Conservation (phyloP, 2,888 invertebrate species). For the Plagodis dolabraria region DNA sequence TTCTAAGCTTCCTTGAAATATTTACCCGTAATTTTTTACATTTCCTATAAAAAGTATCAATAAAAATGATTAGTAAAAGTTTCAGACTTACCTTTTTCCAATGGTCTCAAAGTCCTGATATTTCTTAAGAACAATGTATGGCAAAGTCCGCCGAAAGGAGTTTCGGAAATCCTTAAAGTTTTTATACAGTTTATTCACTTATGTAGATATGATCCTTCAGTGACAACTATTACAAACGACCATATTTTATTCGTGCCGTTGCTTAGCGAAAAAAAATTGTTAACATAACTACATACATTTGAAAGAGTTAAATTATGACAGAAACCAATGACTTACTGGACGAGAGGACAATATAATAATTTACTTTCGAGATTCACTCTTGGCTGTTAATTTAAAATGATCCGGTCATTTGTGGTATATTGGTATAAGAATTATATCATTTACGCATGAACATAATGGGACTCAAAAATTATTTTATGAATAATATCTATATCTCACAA, state of each 20-base stretch:
- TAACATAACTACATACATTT: background rate
- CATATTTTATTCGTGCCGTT: conserved; percentile 12
- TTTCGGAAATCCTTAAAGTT: conserved; percentile 48
- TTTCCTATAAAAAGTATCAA: too few species aligned
- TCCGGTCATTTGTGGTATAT: too few species aligned
- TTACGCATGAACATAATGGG: too few species aligned
- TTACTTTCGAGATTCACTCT: too few species aligned
- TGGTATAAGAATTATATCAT: too few species aligned
- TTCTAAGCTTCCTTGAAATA: too few species aligned
- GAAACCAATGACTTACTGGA: too few species aligned
- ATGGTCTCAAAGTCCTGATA: conserved; percentile 22
- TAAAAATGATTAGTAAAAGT: conserved; percentile 2
- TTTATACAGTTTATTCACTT: conserved; percentile 41
- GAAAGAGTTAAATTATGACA: background rate
- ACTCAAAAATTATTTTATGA: too few species aligned
- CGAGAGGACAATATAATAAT: too few species aligned
- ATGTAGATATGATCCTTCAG: conserved; percentile 24
- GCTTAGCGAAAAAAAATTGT: conserved; percentile 14
- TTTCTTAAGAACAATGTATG: conserved; percentile 28
- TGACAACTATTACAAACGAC: conserved; percentile 14
- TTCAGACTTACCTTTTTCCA: conserved; percentile 23
- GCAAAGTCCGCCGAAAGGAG: conserved; percentile 39
- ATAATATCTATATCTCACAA: too few species aligned
- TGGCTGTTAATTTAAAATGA: too few species aligned
- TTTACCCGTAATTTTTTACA: background rate